Conservation (phyloP, 2,888 invertebrate genomes). For the Lepidocyrtoides sp. region DNA sequence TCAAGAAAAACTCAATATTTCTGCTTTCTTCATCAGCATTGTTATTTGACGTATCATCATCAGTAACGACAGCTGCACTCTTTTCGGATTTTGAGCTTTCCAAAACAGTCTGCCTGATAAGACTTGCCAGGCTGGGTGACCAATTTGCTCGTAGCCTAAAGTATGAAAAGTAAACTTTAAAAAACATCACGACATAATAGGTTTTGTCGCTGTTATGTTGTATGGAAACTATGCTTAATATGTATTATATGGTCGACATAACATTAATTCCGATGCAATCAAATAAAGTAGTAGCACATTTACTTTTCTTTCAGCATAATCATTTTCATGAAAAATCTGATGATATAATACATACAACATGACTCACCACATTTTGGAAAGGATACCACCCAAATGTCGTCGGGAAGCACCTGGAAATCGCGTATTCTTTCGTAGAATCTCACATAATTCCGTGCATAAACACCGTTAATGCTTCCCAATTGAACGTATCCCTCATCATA, state of each 20-base stretch:
- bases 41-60: conserved; percentile 1
- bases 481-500: conserved; percentile 85
- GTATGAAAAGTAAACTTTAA: too few species aligned
- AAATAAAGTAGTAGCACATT: too few species aligned
- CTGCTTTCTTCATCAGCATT: conserved; percentile 28
- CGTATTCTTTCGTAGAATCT: conserved; percentile 86
- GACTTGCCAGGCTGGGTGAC: conserved; percentile 72
- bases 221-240: too few species aligned
- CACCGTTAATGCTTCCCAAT: conserved; percentile 83
- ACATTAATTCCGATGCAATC: too few species aligned
- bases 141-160: conserved; percentile 62
- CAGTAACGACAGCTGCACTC: neutral
- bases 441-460: conserved; percentile 74
- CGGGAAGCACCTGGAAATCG: conserved; percentile 87
- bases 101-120: conserved; percentile 59
- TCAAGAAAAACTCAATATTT: conserved; percentile 70
- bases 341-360: too few species aligned
- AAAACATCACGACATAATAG: too few species aligned
- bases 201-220: too few species aligned
- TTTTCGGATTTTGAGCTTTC: conserved; percentile 50
- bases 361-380: conserved; percentile 89
- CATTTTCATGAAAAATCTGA: too few species aligned
- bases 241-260: too few species aligned
- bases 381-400: conserved; percentile 88
- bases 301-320: too few species aligned